phyloP scores from a whole-genome alignment of 2,113 vertebrate genomes.

The Hoplias malabaricus region DNA sequence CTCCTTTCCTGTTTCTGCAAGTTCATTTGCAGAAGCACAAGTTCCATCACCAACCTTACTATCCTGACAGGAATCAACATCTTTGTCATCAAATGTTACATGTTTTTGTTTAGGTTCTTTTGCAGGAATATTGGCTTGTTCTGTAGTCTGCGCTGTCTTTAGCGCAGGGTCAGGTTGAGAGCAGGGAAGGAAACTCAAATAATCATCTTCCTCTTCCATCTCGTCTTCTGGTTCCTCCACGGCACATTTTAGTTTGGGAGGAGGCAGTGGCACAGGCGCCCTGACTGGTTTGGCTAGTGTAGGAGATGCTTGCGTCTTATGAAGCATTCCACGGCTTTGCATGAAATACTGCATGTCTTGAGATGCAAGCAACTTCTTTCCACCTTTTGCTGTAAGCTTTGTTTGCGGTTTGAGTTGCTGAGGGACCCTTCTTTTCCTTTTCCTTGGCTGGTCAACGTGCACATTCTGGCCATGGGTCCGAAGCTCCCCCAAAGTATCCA shows the following conservation, averaged over 20 bases:
- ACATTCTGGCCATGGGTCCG: slow-evolving; percentile 72
- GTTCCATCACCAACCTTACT: neutral
- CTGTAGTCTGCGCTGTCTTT: neutral
- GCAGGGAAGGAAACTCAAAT: neutral
- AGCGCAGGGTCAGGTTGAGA: slow-evolving; percentile 30
- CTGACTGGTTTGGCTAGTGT: neutral
- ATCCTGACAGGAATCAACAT: neutral
- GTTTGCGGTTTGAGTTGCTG: slow-evolving; percentile 59
- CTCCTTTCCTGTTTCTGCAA: slow-evolving; percentile 38
- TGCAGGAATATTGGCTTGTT: neutral
- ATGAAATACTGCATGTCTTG: slow-evolving; percentile 71
- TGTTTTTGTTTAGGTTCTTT: neutral
- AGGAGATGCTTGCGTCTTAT: neutral
- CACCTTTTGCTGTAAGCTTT: slow-evolving; percentile 53
- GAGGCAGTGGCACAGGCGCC: neutral
- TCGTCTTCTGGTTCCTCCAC: neutral
- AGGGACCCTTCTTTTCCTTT: neutral
- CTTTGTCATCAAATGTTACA: neutral
- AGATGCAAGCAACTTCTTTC: slow-evolving; percentile 69
- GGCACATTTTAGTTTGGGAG: neutral
- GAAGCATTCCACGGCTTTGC: slow-evolving; percentile 54
- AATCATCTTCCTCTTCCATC: neutral
- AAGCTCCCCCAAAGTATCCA: slow-evolving; percentile 62
- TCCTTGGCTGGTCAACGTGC: slow-evolving; percentile 60
- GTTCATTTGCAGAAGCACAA: neutral